Base-by-base conservation (phyloP, 2,797 vertebrate species). In the Silurus aristotelis region DNA sequence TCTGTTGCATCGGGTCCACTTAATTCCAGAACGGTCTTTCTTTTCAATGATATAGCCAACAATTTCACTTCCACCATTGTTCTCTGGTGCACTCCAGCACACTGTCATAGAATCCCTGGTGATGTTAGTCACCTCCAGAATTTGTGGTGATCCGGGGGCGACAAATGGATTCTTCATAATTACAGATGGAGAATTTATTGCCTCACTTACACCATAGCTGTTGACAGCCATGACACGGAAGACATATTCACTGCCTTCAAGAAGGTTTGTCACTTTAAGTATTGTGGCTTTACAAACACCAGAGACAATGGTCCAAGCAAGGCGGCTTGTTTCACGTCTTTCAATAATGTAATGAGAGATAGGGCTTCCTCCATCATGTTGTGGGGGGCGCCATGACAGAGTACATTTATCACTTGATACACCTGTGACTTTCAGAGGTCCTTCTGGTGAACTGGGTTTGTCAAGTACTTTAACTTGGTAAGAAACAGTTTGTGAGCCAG, bases 191-290 rank as follows among this genome's bases (percentile, higher is more conserved):
- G 94, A 17, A 31, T 95, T 89, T 99, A 91, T 76, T 97, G 93
- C 75, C 98, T 84, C 97, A 89, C 98, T 96, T 86, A 95, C 86
- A 84, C 98, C 98, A 0, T 96, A 96, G 90, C 95, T 96, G 92
- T 99, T 99, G 87, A 96, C 96, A 88, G 98, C 97, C 96, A 97
- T 97, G 87, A 99, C 95, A 88, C 98, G 96, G 96, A 99, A 99
- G 86, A 97, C 90, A 63, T 99, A 99, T 87, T 99, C 98, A 90
- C 98, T 97, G 82, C 97, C 97, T 94, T 99, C 98, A 87, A 99
- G 92, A 88, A 99, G 95, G 92, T 98, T 99, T 90, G 96, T 97
- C 90, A 99, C 95, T 96, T 97, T 99, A 86, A 96, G 93, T 89
- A 94, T 94, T 91, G 96, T 96, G 83, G 94, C 95, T 81, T 95